phyloP scores from a whole-genome alignment of 2,113 vertebrate genomes.

The Axis porcinus region DNA sequence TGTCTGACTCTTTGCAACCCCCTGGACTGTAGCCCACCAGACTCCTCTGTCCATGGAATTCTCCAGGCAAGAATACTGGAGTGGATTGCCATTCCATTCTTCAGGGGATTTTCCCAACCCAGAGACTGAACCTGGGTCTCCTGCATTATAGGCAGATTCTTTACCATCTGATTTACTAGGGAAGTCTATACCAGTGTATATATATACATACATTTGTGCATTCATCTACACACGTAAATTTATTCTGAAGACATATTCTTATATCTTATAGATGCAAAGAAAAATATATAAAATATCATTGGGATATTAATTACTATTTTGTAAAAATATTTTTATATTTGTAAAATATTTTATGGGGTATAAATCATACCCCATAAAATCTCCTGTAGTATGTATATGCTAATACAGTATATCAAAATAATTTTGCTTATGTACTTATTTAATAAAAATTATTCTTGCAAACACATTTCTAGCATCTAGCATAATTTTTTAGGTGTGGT shows the following conservation, averaged over 20 bases:
- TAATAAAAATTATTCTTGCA: constrained; percentile 15
- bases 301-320: neutral
- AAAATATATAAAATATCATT: neutral
- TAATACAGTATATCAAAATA: neutral
- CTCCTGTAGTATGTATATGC: neutral
- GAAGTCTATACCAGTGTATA: neutral
- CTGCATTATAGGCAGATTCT: neutral
- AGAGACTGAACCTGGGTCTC: neutral
- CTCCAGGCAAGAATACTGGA: neutral
- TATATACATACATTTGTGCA: neutral
- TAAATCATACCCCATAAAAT: neutral
- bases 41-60: neutral
- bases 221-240: neutral
- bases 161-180: neutral
- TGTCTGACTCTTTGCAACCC: neutral
- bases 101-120: neutral
- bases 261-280: neutral
- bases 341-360: too few species aligned
- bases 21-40: neutral
- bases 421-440: neutral
- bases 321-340: neutral
- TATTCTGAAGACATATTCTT: neutral
- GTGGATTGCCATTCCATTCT: neutral
- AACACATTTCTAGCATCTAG: neutral
- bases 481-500: neutral